Evolutionary conservation across 2,888 invertebrate species (phyloP).

Genomic region (Leptinotarsa rubiginosa): DNA sequence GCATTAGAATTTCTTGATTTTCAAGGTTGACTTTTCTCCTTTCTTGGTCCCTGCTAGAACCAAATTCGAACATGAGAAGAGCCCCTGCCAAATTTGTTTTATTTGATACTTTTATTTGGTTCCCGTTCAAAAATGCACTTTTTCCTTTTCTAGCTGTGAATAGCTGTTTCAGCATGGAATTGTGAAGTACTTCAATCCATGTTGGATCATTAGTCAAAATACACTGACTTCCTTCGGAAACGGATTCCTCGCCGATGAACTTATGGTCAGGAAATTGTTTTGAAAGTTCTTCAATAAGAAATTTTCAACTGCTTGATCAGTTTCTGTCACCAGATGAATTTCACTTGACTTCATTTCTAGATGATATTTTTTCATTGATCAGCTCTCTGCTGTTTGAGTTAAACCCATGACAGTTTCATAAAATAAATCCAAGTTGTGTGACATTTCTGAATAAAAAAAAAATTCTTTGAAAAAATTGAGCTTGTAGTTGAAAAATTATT

Average conservation of each 20-base stretch:
- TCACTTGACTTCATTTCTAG: slow-evolving; percentile 78
- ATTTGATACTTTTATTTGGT: slow-evolving; percentile 79
- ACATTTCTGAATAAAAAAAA: neutral
- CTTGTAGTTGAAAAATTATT: neutral
- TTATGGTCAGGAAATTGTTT: slow-evolving; percentile 82
- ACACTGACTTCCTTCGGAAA: slow-evolving; percentile 72
- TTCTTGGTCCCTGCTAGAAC: slow-evolving; percentile 80
- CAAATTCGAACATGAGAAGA: slow-evolving; percentile 81
- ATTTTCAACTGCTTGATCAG: slow-evolving; percentile 92
- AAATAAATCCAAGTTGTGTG: slow-evolving; percentile 69
- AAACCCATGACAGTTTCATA: slow-evolving; percentile 74
- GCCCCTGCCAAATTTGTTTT: slow-evolving; percentile 77
- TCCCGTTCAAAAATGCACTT: slow-evolving; percentile 90
- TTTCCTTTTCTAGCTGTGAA: slow-evolving; percentile 88
- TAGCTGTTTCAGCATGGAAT: slow-evolving; percentile 88
- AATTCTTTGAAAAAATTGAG: neutral
- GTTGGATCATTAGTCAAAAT: slow-evolving; percentile 90
- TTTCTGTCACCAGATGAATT: slow-evolving; percentile 95
- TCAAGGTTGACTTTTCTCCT: slow-evolving; percentile 75
- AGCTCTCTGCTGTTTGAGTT: slow-evolving; percentile 73
- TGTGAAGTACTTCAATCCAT: slow-evolving; percentile 95
- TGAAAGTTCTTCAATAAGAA: slow-evolving; percentile 80
- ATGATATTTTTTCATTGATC: slow-evolving; percentile 69
- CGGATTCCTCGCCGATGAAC: slow-evolving; percentile 94
- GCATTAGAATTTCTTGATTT: slow-evolving; percentile 75